Base-by-base conservation (phyloP, 2,797 vertebrate genomes). In the Macropus fuliginosus region DNA sequence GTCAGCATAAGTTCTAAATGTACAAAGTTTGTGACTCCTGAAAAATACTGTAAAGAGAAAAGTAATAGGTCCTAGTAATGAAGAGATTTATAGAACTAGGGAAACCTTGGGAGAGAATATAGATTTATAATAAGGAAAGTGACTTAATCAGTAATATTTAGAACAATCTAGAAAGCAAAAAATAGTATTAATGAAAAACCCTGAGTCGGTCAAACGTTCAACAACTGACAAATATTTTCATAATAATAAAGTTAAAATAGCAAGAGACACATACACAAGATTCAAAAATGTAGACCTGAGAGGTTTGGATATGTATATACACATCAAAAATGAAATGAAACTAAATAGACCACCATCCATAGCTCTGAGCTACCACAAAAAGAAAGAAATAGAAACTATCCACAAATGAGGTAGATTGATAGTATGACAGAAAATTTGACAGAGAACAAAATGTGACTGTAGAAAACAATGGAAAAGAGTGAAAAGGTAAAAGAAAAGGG, bases 331-430 rank as follows among this genome's bases (percentile, higher is more conserved):
- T 96, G 93, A 95, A 95, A 97, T 94, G 14, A 91, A 62, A 95
- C 90, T 24, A 81, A 96, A 94, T 91, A 94, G 94, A 95, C 97
- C 92, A 40, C 87, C 92, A 66, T 93, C 57, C 13, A 3, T 29
- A 54, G 92, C 94, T 95, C 96, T 46, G 50, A 40, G 57, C 11
- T 0, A 92, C 91, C 16, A 1, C 54, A 93, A 91, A 74, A 95
- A 91, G 92, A 93, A 92, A 81, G 93, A 93, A 93, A 91, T 90
- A 92, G 81, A 95, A 59, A 59, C 0, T 0, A 87, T 57, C 28
- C 91, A 55, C 91, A 97, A 95, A 97, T 90, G 95, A 95, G 95
- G 46, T 57, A 96, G 95, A 97, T 55, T 90, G 96, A 97, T 93
- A 95, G 52, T 93, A 31, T 55, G 92, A 93, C 94, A 66, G 89